A percentile compares a stretch with the other conserved stretches of the same genome.
Evolutionary conservation across 2,113 vertebrate genomes (phyloP).

Genomic region (Dolichallabes microphthalmus): DNA sequence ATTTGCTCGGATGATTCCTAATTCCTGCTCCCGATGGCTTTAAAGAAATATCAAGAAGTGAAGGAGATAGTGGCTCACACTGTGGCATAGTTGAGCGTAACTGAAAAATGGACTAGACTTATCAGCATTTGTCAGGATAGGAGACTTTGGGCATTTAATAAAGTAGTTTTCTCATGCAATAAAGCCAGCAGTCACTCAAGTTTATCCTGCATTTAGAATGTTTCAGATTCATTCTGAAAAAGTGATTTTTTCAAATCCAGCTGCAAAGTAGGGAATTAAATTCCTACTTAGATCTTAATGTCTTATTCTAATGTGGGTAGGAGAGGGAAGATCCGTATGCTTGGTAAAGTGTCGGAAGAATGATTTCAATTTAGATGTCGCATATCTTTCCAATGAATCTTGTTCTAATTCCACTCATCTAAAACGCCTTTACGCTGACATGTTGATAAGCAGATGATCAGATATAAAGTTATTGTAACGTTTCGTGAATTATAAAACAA

Average conservation of each 20-base stretch:
- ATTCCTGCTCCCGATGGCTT: background rate
- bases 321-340: background rate
- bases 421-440: background rate
- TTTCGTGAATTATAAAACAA: background rate
- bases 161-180: background rate
- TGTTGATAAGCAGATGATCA: background rate
- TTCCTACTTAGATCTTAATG: background rate
- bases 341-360: background rate
- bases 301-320: background rate
- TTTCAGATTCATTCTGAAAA: background rate
- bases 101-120: conserved; percentile 2
- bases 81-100: background rate
- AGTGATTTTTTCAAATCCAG: background rate
- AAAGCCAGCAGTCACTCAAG: background rate
- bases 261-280: background rate
- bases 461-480: background rate
- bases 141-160: conserved; percentile 1
- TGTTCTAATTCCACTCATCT: background rate
- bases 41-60: background rate
- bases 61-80: conserved; percentile 5
- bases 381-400: background rate
- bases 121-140: conserved; percentile 15
- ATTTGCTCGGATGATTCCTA: background rate
- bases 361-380: background rate
- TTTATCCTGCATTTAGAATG: background rate